Evolutionary conservation across 2,797 vertebrate species (phyloP), one percentile per base, ranked within the genome.

Genomic region (Cyprinodon diabolis): DNA sequence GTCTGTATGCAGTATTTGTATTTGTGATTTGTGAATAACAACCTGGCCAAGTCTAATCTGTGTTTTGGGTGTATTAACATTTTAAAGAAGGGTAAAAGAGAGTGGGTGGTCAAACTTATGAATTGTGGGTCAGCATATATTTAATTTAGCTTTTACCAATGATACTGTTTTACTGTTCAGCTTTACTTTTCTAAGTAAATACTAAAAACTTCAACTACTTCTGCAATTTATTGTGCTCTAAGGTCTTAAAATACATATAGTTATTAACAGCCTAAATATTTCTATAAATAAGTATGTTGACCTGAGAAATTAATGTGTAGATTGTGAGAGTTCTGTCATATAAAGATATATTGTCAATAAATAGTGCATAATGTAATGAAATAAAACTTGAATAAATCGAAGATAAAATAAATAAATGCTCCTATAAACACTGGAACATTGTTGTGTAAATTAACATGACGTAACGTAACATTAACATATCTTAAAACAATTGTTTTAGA

Each of bases 61-160:
- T 30, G 23, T 54, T 48, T 8, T 69, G 69, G 57, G 35, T 57
- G 55, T 51, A 0, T 49, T 43, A 13, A 1, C 40, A 51, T 75
- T 54, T 47, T 51, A 54, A 17, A 37, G 15, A 4, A 23, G 45
- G 23, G 7, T 72, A 58, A 69, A 69, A 40, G 68, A 49, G 35
- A 60, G 48, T 66, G 40, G n/a, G 48, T 55, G 69, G 40, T 73
- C 55, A 66, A 35, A 15, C 40, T 58, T 51, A 47, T 65, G 79
- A 66, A 84, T 56, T 63, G 68, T 0, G 9, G 56, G 43, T 23
- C 25, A 37, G 3, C 19, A 25, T 43, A 60, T 19, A 30, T 43
- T 11, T 4, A 57, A 55, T 11, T 6, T 37, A 45, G 6, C 30
- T 6, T 71, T 43, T n/a, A 52, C 51, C 12, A 12, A 65, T n/a